These are phyloP conservation scores for Trichosurus vulpecula DNA, from an alignment of 2,797 vertebrate genomes.

Conservation along the genomic window DNA sequence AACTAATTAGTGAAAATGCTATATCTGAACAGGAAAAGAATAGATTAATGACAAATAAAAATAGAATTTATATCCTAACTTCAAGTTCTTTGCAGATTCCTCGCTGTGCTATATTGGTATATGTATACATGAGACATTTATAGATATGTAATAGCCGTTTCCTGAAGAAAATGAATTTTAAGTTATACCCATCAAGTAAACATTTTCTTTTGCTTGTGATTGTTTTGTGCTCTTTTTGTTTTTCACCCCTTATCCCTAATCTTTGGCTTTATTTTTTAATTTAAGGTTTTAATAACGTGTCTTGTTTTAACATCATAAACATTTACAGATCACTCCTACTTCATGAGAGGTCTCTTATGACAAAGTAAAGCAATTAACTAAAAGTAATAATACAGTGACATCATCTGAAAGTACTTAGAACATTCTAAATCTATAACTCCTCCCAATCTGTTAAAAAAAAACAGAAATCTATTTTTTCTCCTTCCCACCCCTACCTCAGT, in stretches of 20 bases:
- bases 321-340: not conserved
- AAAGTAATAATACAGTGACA: not conserved
- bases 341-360: not conserved
- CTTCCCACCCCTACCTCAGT: not conserved
- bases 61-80: not conserved
- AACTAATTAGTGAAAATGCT: conserved; percentile 13
- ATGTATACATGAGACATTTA: not conserved
- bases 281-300: not conserved
- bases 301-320: not conserved
- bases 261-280: not conserved
- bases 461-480: not conserved
- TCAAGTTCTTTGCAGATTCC: conserved; percentile 18
- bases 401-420: not conserved
- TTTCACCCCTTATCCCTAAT: not conserved
- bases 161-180: conserved; percentile 22
- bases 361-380: not conserved
- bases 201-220: conserved; percentile 13
- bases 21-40: not conserved
- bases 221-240: not conserved
- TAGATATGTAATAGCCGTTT: conserved; percentile 20
- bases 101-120: not conserved
- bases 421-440: not conserved
- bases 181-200: not conserved
- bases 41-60: conserved; percentile 12
- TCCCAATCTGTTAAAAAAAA: not conserved